Evolutionary conservation across 2,113 vertebrate species (phyloP).

Genomic region (Scalopus aquaticus): DNA sequence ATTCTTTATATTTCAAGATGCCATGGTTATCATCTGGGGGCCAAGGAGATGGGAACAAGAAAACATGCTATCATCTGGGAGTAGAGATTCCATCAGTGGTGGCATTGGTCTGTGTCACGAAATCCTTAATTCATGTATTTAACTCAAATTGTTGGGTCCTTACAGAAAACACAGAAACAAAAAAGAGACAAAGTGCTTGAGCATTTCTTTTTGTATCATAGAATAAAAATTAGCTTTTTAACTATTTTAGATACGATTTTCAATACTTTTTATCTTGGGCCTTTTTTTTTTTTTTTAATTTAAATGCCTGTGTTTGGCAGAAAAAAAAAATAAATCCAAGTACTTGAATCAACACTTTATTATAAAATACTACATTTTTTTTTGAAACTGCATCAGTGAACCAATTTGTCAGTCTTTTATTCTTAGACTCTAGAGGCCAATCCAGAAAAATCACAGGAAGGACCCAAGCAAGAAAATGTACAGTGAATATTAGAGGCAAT

Average conservation of each 20-base stretch:
- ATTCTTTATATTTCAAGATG: not conserved
- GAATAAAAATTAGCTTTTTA: conserved; percentile 4
- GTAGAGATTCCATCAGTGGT: not conserved
- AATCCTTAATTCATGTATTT: not conserved
- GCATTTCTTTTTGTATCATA: not conserved
- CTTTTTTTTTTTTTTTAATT: not conserved
- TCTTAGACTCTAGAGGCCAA: not conserved
- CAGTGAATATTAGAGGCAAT: not conserved
- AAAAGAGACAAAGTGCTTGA: not conserved
- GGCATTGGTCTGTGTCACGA: not conserved
- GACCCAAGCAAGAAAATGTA: not conserved
- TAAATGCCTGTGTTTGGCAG: not conserved
- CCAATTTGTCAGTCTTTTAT: not conserved
- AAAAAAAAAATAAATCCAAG: conserved; percentile 31
- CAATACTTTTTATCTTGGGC: not conserved
- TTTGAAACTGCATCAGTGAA: not conserved
- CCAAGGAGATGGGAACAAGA: too few species aligned
- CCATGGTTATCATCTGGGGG: not conserved
- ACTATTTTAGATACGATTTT: not conserved
- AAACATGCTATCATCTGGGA: too few species aligned
- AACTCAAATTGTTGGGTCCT: not conserved
- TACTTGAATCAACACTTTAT: conserved; percentile 26
- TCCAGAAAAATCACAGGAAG: not conserved
- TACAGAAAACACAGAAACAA: not conserved
- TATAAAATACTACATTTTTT: conserved; percentile 17